Evolutionary conservation across 2,113 vertebrate species (phyloP).

Genomic region (Equus quagga): DNA sequence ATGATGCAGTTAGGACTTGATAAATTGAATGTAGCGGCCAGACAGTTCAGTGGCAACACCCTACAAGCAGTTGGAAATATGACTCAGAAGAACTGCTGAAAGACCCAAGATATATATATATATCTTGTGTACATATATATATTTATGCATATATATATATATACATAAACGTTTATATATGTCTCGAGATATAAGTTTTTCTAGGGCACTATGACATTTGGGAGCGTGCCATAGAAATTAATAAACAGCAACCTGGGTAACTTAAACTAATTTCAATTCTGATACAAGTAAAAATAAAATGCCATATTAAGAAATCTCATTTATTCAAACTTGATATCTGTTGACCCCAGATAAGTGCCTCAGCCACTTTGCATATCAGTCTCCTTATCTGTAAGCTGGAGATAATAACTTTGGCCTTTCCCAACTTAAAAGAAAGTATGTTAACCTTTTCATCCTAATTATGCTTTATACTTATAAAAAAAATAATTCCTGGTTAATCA

Average conservation of each 20-base stretch:
- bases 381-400: not conserved
- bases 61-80: not conserved
- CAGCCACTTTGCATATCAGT: not conserved
- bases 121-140: not conserved
- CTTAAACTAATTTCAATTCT: not conserved
- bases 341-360: not conserved
- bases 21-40: not conserved
- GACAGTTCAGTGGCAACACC: not conserved
- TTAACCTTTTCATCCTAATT: not conserved
- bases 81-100: not conserved
- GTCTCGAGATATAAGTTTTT: not conserved
- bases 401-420: not conserved
- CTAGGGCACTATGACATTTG: not conserved
- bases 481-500: not conserved
- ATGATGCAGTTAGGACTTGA: not conserved
- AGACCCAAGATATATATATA: not conserved
- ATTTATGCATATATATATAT: not conserved
- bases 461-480: not conserved
- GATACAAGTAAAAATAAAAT: slow-evolving; percentile 10
- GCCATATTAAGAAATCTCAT: not conserved
- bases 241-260: not conserved
- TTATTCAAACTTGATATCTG: not conserved
- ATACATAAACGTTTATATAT: not conserved
- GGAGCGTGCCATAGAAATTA: not conserved
- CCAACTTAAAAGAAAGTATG: not conserved